phyloP scores from a whole-genome alignment of 2,797 vertebrate genomes.

The Smutsia gigantea region DNA sequence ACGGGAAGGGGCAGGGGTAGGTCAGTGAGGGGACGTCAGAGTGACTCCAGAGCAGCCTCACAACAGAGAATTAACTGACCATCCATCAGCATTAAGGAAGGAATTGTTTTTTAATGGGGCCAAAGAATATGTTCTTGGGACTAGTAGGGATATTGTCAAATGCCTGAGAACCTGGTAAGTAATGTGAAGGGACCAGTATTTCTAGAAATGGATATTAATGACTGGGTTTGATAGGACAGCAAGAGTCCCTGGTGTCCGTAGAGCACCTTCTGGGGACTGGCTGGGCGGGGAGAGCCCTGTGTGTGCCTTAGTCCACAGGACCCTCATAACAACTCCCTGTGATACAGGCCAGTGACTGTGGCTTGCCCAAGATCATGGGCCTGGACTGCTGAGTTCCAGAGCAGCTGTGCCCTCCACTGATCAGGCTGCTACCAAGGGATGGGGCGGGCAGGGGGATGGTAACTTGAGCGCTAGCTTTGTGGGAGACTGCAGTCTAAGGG shows the following conservation, averaged over 20 bases:
- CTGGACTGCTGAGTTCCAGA: not conserved
- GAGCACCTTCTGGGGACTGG: not conserved
- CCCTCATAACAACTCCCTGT: not conserved
- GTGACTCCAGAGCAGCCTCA: not conserved
- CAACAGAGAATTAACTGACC: not conserved
- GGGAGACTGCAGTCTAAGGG: not conserved
- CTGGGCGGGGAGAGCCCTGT: not conserved
- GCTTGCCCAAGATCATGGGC: not conserved
- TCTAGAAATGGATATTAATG: slow-evolving; percentile 57
- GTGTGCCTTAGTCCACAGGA: not conserved
- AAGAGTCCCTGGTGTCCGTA: not conserved
- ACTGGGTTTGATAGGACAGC: not conserved
- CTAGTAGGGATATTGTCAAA: slow-evolving; percentile 60
- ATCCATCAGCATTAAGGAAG: slow-evolving; percentile 57
- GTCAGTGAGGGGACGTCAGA: not conserved
- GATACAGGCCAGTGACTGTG: not conserved
- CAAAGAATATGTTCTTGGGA: slow-evolving; percentile 41
- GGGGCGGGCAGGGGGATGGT: not conserved
- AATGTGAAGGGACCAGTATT: slow-evolving; percentile 28
- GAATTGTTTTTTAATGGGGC: slow-evolving; percentile 63
- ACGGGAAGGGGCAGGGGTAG: not conserved
- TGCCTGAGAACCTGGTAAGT: slow-evolving; percentile 43
- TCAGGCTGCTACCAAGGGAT: not conserved
- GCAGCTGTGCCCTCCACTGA: not conserved
- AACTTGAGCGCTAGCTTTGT: not conserved